Percentiles rank a stretch among this genome's conserved stretches.
These are phyloP conservation scores for Hippocampus guttulatus DNA, from an alignment of 2,113 vertebrate species.

Conservation along the genomic window DNA sequence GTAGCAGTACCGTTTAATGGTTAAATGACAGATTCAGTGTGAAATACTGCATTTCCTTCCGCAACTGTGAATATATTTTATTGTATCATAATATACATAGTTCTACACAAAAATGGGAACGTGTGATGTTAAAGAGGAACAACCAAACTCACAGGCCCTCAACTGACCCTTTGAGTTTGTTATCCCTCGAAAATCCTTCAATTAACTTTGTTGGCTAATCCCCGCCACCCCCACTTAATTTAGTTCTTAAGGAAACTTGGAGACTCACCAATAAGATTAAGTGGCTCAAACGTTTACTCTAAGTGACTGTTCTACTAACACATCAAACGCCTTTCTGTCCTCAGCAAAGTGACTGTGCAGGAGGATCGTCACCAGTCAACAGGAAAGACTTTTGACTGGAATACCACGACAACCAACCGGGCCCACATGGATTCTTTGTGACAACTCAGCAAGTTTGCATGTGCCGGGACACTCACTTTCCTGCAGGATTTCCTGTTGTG, in stretches of 20 bases:
- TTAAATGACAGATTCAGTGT: neutral
- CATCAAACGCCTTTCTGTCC: conserved; percentile 12
- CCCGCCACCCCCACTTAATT: conserved; percentile 20
- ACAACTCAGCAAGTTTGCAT: neutral
- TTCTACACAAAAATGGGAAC: neutral
- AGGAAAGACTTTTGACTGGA: conserved; percentile 14
- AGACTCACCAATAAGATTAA: conserved; percentile 39
- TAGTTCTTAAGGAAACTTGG: conserved; percentile 49
- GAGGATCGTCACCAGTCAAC: conserved; percentile 8
- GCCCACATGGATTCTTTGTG: neutral
- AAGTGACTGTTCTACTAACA: conserved; percentile 13
- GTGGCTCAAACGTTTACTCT: conserved; percentile 10
- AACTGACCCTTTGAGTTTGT: conserved; percentile 8
- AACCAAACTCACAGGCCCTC: neutral
- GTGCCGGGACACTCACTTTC: conserved; percentile 1
- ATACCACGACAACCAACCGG: conserved; percentile 5
- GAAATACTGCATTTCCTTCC: no score
- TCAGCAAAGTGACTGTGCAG: neutral
- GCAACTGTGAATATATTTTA: neutral
- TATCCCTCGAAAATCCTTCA: conserved; percentile 39
- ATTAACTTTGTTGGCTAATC: conserved; percentile 52
- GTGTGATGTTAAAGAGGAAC: neutral
- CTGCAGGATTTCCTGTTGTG: conserved; percentile 22
- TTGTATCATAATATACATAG: neutral
- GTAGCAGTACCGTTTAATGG: no score